Evolutionary conservation across 2,888 invertebrate genomes (phyloP), one percentile per base, ranked within the genome.

Genomic region (Metopia argyrocephala): DNA sequence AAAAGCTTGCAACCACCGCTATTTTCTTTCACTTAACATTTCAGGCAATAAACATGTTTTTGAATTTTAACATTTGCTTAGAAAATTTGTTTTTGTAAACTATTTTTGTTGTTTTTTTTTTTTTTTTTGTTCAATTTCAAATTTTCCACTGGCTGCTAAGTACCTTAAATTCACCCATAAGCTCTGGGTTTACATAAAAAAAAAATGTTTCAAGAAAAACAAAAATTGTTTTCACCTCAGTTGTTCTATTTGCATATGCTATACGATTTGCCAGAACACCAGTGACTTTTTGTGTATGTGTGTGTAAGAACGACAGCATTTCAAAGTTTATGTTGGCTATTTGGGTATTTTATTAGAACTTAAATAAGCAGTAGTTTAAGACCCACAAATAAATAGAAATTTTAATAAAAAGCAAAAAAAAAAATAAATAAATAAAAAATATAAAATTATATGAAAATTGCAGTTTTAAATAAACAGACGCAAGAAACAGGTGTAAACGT

Each of bases 331-430:
- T 50, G 59, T 25, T 62, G 48, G 25, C 48, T 48, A 62, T 27
- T 62, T 59, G 48, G 59, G 20, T 3, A 12, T 38, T 69, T 59
- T 56, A 46, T 56, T 61, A 50, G 59, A 70, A 70, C 59, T 59
- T 48, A 61, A 70, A 70, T 70, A 59, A 59, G 28, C 31, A 50
- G 38, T 70, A 61, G 70, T 70, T 70, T 70, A 59, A 59, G 70
- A 50, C 50, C 70, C 70, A 70, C 61, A 70, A 69, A 70, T 59
- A n/a, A 31, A 59, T 46, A 61, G 38, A 50, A 56, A 56, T 9
- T 9, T 9, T 7, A 38, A 5, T 7, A 38, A 5, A 6, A 38
- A 38, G 9, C 50, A 21, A 52, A 52, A 50, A 48, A 52, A 52
- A 46, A 46, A n/a, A 46, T 46, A 46, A 6, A 46, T 46, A n/a